Conservation (phyloP, 1,140 invertebrate species). For the Neotoxoptera formosana region DNA sequence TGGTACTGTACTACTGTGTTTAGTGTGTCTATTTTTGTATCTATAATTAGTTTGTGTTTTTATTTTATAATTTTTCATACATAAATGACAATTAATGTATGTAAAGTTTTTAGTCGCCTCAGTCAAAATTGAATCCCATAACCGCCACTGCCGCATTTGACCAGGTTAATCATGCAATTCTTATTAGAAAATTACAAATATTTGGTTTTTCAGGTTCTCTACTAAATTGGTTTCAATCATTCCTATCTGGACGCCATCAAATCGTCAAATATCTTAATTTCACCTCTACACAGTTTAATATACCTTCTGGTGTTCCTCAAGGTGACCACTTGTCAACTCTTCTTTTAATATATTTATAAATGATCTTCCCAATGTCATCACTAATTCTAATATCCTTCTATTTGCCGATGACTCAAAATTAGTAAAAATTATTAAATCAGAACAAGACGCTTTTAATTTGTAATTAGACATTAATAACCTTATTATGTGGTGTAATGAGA, state of each 20-base stretch:
- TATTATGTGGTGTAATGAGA: background rate
- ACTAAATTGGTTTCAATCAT: slow-evolving; percentile 1
- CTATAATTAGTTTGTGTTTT: too few relatives aligned
- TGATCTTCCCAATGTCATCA: background rate
- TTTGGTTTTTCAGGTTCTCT: background rate
- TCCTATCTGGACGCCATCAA: background rate
- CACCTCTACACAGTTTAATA: too few relatives aligned
- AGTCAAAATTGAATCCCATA: too few relatives aligned
- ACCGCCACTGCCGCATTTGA: too few relatives aligned
- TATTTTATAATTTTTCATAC: too few relatives aligned
- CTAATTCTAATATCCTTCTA: background rate
- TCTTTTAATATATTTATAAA: background rate
- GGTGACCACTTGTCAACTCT: background rate
- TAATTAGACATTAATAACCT: background rate
- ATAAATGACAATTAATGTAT: too few relatives aligned
- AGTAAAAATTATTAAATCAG: background rate
- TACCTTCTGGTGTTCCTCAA: too few relatives aligned
- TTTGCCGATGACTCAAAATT: background rate
- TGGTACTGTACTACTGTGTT: too few relatives aligned
- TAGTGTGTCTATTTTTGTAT: too few relatives aligned
- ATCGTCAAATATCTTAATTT: too few relatives aligned
- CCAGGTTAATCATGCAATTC: background rate
- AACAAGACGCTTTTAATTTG: background rate
- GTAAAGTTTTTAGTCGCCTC: too few relatives aligned
- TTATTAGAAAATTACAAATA: background rate